These are phyloP conservation scores for Hypomecis atomaria DNA, from an alignment of 2,888 invertebrate species.

Conservation along the genomic window DNA sequence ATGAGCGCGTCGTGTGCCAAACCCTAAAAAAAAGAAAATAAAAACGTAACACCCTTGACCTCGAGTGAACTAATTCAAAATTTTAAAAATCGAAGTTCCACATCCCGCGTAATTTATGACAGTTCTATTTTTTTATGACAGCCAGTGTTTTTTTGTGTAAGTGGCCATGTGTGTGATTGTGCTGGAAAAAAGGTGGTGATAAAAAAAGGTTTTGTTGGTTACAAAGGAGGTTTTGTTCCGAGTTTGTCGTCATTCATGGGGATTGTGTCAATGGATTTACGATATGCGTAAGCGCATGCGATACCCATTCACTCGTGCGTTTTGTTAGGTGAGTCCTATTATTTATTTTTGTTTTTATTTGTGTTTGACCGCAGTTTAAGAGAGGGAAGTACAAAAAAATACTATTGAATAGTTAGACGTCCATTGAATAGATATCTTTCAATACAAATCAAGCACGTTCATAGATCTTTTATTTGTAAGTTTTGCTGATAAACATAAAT, in stretches of 20 bases:
- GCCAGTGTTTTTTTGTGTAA: constrained; percentile 40
- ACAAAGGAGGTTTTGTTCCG: constrained; percentile 33
- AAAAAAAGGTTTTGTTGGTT: constrained; percentile 24
- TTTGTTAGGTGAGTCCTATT: constrained; percentile 66
- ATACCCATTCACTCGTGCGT: constrained; percentile 63
- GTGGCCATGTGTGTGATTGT: constrained; percentile 39
- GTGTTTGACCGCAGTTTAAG: not conserved
- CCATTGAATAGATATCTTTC: too few species aligned
- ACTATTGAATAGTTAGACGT: too few species aligned
- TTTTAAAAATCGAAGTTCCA: constrained; percentile 49
- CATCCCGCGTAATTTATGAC: constrained; percentile 21
- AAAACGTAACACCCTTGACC: constrained; percentile 48
- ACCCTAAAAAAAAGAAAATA: constrained; percentile 52
- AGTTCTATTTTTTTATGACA: constrained; percentile 19
- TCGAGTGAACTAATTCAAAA: constrained; percentile 48
- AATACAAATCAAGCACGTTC: too few species aligned
- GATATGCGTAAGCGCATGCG: constrained; percentile 63
- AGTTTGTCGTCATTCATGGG: constrained; percentile 60
- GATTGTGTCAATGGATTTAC: constrained; percentile 77
- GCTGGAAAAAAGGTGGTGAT: constrained; percentile 36
- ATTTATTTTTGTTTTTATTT: constrained; percentile 13
- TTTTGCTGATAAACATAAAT: too few species aligned
- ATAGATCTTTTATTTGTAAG: too few species aligned
- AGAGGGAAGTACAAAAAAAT: not conserved
- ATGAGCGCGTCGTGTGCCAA: constrained; percentile 61